phyloP scores from a whole-genome alignment of 2,797 vertebrate genomes.

The Botia kubotai region DNA sequence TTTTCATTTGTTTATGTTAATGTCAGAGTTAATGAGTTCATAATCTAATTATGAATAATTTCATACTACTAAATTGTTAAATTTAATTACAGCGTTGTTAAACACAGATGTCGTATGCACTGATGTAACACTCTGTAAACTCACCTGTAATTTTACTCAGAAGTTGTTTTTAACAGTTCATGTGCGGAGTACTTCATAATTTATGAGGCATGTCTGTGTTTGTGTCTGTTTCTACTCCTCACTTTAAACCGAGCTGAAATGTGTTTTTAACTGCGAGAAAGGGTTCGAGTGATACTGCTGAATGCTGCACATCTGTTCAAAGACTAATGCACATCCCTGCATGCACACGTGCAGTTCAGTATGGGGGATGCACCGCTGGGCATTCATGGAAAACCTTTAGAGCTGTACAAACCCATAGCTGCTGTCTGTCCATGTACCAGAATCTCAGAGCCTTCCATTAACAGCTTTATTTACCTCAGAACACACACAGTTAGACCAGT shows the following conservation, averaged over 20 bases:
- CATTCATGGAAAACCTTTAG: conserved; percentile 24
- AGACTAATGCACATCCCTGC: conserved; percentile 14
- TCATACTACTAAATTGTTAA: no score
- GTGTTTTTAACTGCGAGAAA: conserved; percentile 5
- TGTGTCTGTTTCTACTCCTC: no score
- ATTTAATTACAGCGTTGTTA: no score
- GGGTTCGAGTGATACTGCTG: neutral
- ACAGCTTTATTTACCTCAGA: conserved; percentile 12
- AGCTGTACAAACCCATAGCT: conserved; percentile 19
- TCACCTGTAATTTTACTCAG: no score
- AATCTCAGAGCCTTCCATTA: conserved; percentile 26
- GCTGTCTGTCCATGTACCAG: conserved; percentile 1
- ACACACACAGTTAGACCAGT: neutral
- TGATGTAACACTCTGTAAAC: no score
- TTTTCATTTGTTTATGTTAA: no score
- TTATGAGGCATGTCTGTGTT: no score
- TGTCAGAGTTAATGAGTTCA: no score
- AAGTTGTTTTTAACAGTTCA: no score
- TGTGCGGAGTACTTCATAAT: no score
- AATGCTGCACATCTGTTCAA: conserved; percentile 17
- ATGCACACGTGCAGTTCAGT: conserved; percentile 10
- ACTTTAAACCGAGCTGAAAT: neutral
- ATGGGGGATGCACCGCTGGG: conserved; percentile 1
- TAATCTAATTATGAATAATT: no score
- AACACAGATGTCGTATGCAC: no score